These are phyloP conservation scores for Drosophila formosana DNA, from an alignment of 2,888 invertebrate species.

Conservation along the genomic window DNA sequence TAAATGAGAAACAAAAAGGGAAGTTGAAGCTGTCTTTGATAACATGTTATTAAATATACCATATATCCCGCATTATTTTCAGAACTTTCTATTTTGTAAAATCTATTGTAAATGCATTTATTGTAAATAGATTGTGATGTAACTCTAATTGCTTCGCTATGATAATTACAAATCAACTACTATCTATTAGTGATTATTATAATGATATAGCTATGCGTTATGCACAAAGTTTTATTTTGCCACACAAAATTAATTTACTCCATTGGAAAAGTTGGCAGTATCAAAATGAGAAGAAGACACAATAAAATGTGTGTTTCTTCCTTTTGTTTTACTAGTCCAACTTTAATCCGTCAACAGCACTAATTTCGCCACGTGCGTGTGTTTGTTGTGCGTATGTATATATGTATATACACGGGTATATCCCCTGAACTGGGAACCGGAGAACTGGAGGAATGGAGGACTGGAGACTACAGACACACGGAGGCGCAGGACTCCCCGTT, in stretches of 20 bases:
- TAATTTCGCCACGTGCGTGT: conserved; percentile 67
- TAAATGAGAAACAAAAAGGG: no score
- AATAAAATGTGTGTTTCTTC: conserved; percentile 30
- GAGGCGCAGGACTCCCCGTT: conserved; percentile 57
- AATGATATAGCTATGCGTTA: neutral
- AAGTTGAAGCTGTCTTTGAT: no score
- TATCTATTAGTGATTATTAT: neutral
- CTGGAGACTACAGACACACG: conserved; percentile 28
- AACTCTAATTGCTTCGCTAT: no score
- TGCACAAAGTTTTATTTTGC: neutral
- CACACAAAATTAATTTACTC: conserved; percentile 1
- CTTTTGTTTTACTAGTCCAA: conserved; percentile 31
- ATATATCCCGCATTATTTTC: no score
- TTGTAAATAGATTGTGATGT: no score
- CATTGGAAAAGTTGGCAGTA: neutral
- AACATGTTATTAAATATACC: no score
- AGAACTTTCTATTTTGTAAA: no score
- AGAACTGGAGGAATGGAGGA: conserved; percentile 10
- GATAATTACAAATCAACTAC: neutral
- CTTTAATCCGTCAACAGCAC: conserved; percentile 70
- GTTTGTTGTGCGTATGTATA: conserved; percentile 14
- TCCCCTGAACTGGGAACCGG: conserved; percentile 41
- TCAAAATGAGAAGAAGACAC: conserved; percentile 29
- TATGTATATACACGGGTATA: conserved; percentile 30
- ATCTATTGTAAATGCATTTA: no score